Conservation (phyloP, 2,888 invertebrate species). For the Schizotus pectinicornis region DNA sequence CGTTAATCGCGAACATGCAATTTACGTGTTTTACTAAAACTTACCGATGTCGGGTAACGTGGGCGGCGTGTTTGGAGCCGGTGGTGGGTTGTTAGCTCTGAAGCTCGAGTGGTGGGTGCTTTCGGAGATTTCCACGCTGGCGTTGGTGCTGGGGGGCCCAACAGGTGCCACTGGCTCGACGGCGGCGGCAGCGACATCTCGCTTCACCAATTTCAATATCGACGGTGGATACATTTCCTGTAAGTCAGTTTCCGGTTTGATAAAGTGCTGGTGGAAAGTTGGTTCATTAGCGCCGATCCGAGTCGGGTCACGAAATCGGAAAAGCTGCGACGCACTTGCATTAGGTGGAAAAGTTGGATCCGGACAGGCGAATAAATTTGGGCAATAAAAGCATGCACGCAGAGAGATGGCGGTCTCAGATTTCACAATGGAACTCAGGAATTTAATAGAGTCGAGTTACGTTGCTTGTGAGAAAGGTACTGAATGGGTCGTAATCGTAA, state of each 20-base stretch:
- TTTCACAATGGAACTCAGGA: too few species aligned
- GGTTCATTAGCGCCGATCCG: neutral
- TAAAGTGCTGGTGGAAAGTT: neutral
- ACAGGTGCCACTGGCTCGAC: neutral
- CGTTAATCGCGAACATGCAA: neutral
- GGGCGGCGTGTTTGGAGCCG: neutral
- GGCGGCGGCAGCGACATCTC: constrained; percentile 6
- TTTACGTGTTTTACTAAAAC: neutral
- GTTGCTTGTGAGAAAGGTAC: too few species aligned
- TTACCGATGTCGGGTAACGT: constrained; percentile 6
- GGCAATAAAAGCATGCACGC: neutral
- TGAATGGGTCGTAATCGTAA: too few species aligned
- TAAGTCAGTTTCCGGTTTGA: constrained; percentile 9
- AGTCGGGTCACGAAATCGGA: neutral
- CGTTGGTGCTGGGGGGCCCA: neutral
- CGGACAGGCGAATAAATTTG: neutral
- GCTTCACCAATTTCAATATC: constrained; percentile 21
- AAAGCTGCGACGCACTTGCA: neutral
- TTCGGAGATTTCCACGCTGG: neutral
- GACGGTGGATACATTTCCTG: constrained; percentile 25
- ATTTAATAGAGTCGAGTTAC: too few species aligned
- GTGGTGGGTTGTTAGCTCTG: constrained; percentile 3
- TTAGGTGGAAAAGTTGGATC: neutral
- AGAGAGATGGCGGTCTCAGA: too few species aligned
- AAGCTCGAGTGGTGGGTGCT: neutral